Evolutionary conservation across 2,113 vertebrate species (phyloP), one percentile per base, ranked within the genome.

Genomic region (Podocnemis expansa): DNA sequence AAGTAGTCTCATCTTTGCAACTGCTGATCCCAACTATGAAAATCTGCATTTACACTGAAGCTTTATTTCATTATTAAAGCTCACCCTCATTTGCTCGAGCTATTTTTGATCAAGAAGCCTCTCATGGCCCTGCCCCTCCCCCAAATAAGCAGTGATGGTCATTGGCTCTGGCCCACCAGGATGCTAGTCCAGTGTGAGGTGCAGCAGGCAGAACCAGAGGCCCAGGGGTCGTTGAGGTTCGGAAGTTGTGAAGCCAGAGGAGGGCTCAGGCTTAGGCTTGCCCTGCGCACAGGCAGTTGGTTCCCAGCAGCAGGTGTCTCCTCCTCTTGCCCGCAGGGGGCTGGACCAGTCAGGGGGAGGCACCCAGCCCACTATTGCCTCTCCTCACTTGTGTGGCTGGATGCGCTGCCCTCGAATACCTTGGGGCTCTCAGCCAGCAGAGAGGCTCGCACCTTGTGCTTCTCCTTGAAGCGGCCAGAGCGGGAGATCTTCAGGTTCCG

Each of bases 401-500:
- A 34, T 21, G 67, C 22, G 47, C 94, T 97, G 49, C 98, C 98
- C 63, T 98, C 98, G 5, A 98, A 98, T 25, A 98, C 96, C 81
- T 98, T 95, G 87, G 96, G 96, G 80, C 98, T 94, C 31, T 98
- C 97, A 0, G 98, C 98, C 22, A 99, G 98, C 80, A 98, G 93
- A 6, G 97, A 98, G 16, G 98, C 98, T 8, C 99, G 99, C 21
- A 96, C 95, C 96, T 97, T 99, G 90, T 98, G 96, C 97, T 99
- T 99, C 97, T 99, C 99, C 89, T 99, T 99, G 96, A 99, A 99
- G 78, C 99, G 98, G 6, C 99, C 99, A 0, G 99, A 99, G 80
- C 99, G 99, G 0, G 99, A 99, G 78, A 99, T 98, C 10, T 98
- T 99, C 92, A 99, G 97, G 90, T 99, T 99, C 89, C 99, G 98